Conservation (phyloP, 2,888 invertebrate genomes). For the Gandaritis pyraliata region DNA sequence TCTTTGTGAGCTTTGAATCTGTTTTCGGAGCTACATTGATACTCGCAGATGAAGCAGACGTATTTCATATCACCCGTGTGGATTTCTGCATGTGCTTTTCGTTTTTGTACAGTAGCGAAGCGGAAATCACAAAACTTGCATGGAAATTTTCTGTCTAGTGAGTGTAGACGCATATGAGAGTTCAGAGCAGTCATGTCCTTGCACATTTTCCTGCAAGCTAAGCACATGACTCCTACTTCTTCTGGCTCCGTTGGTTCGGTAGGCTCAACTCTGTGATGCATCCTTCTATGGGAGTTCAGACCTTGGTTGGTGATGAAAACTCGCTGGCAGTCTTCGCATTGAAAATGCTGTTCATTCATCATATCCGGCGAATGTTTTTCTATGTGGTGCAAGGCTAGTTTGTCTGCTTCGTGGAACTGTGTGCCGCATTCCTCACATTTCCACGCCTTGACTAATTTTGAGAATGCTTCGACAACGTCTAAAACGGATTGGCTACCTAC, state of each 20-base stretch:
- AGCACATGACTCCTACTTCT: constrained; percentile 69
- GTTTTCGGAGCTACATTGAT: constrained; percentile 76
- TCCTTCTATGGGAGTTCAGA: constrained; percentile 68
- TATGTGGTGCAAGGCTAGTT: constrained; percentile 71
- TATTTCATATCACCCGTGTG: constrained; percentile 80
- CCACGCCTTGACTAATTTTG: constrained; percentile 75
- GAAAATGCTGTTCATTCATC: constrained; percentile 66
- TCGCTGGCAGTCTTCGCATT: constrained; percentile 72
- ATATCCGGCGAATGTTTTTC: constrained; percentile 70
- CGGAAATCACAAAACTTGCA: constrained; percentile 79
- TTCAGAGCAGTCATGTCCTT: constrained; percentile 69
- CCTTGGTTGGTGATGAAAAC: constrained; percentile 74
- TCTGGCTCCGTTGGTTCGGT: constrained; percentile 57
- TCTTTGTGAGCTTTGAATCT: constrained; percentile 70
- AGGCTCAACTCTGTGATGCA: constrained; percentile 66
- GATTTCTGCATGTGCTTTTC: constrained; percentile 69
- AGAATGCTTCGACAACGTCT: constrained; percentile 74
- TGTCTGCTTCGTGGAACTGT: constrained; percentile 75
- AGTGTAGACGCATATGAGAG: constrained; percentile 75
- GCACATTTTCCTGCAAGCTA: constrained; percentile 76
- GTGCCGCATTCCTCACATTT: constrained; percentile 77
- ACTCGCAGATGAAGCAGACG: constrained; percentile 79
- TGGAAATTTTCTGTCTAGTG: constrained; percentile 70
- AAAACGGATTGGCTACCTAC: constrained; percentile 71
- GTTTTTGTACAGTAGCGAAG: constrained; percentile 72